Base-by-base conservation (phyloP, 2,113 vertebrate species). In the Prolemur simus region DNA sequence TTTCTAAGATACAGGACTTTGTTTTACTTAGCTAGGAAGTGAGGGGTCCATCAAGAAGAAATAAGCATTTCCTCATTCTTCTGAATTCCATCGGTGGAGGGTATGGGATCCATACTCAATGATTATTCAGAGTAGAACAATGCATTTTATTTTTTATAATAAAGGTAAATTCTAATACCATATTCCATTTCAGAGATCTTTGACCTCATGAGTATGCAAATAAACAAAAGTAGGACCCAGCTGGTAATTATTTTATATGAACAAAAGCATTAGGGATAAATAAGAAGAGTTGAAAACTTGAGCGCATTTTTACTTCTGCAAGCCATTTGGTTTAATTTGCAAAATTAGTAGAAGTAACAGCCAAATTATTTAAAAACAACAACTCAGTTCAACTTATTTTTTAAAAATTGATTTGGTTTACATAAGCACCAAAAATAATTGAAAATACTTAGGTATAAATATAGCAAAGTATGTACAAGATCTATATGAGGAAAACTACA, bases 71-170 rank as follows among this genome's bases (percentile, higher is more conserved):
- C 9, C 13, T 77, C 17, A 32, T 60, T 66, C 54, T 94, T 49
- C 69, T 49, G 52, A 49, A 64, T 73, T 91, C 56, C 27, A 49
- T 85, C 21, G 37, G 49, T 54, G 25, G 54, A 49, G 82, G 37
- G 4, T 45, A 52, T 8, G 15, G 29, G 25, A 87, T 32, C 23
- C n/a, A 29, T 73, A 63, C 10, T 12, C 27, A 64, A 8, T 27
- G 90, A 88, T 45, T 95, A 80, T 15, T 68, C 25, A 88, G 25
- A 82, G 11, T 13, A 64, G 47, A 90, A 68, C 23, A 80, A 56
- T 74, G 34, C 23, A 45, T 52, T 93, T 87, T 69, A 89, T 54
- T 94, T 95, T 52, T 96, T n/a, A 87, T 81, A 85, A 76, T 45
- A 85, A 87, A 58, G 37, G 2, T 54, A 91, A 93, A 88, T 91